phyloP scores from a whole-genome alignment of 2,113 vertebrate species.

The Saguinus imperator region DNA sequence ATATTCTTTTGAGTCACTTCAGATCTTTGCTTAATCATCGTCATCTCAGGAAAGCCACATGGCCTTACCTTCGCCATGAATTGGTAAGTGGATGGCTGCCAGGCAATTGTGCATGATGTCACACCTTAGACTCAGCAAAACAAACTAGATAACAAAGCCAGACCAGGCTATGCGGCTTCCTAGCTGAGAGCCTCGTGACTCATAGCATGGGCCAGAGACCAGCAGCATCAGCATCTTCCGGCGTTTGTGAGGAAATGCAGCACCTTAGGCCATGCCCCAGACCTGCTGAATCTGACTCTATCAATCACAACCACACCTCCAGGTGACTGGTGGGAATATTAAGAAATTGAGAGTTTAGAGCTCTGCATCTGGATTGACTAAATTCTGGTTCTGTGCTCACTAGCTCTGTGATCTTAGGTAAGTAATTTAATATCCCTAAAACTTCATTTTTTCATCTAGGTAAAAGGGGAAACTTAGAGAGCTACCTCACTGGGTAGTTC shows the following conservation, averaged over 20 bases:
- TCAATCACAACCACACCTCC: background rate
- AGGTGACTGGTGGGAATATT: background rate
- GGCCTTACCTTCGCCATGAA: background rate
- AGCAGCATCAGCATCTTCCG: background rate
- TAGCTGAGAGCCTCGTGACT: background rate
- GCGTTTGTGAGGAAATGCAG: background rate
- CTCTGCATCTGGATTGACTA: background rate
- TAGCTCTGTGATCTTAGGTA: background rate
- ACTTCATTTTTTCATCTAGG: background rate
- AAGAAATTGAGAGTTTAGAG: background rate
- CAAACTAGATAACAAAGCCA: background rate
- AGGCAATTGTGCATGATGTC: background rate
- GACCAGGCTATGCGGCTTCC: background rate
- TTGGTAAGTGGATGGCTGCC: background rate
- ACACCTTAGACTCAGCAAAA: background rate
- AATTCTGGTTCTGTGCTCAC: background rate
- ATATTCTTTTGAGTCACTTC: background rate
- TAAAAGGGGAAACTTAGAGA: background rate
- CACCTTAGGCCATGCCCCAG: background rate
- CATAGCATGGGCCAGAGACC: background rate
- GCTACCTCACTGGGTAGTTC: background rate
- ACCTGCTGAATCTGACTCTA: background rate
- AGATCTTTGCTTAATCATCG: background rate
- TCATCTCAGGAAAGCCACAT: background rate
- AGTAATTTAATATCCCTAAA: background rate